A percentile compares a stretch with the other conserved stretches of the same genome.
Evolutionary conservation across 2,888 invertebrate genomes (phyloP).

Genomic region (Cerastis rubricosa): DNA sequence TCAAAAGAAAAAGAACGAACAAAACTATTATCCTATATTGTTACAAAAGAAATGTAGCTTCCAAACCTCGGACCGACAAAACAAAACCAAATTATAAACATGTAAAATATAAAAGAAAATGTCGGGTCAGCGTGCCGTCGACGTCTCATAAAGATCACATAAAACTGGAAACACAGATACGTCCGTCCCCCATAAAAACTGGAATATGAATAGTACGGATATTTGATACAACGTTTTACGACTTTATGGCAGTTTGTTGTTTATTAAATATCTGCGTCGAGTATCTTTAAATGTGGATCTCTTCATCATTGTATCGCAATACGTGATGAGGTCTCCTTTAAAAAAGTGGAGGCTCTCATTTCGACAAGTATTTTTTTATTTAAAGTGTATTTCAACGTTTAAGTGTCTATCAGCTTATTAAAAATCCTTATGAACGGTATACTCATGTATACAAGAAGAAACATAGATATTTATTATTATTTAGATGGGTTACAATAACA

Average conservation of each 20-base stretch:
- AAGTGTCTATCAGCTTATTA: not conserved
- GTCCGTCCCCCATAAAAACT: slow-evolving; percentile 84
- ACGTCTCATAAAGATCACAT: slow-evolving; percentile 82
- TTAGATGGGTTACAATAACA: not conserved
- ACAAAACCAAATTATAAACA: slow-evolving; percentile 77
- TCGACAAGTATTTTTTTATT: not conserved
- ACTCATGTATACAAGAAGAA: not conserved
- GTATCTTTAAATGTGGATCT: slow-evolving; percentile 52
- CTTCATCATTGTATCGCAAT: slow-evolving; percentile 50
- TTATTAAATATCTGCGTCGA: slow-evolving; percentile 76
- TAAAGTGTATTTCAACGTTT: not conserved
- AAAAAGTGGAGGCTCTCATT: not conserved
- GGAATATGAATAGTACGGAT: slow-evolving; percentile 84
- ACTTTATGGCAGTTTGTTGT: slow-evolving; percentile 79
- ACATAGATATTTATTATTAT: not conserved
- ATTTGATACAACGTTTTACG: slow-evolving; percentile 84
- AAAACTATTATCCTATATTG: slow-evolving; percentile 15
- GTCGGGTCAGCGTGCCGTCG: slow-evolving; percentile 77
- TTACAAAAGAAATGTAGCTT: slow-evolving; percentile 14
- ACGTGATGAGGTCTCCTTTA: slow-evolving; percentile 21
- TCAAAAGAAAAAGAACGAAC: not conserved
- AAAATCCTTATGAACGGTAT: not conserved
- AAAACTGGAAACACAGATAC: slow-evolving; percentile 85
- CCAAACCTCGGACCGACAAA: slow-evolving; percentile 64
- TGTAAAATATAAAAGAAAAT: slow-evolving; percentile 74